A percentile compares a stretch with the other conserved stretches of the same genome.
phyloP scores from a whole-genome alignment of 2,888 invertebrate species.

The Drosophila barbarae region DNA sequence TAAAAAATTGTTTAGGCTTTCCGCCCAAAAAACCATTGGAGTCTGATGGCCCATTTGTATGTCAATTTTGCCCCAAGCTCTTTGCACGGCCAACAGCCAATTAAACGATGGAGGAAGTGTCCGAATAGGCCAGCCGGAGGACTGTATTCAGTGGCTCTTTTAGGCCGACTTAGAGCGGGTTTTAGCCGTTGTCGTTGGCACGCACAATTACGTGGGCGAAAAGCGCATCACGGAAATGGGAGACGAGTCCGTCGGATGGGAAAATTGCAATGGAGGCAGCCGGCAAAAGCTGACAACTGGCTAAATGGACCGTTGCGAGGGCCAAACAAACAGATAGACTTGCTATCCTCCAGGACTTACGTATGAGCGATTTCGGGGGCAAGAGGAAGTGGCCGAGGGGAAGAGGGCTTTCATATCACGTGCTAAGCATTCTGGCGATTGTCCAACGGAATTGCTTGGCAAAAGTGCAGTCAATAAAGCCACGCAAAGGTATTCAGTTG shows the following conservation, averaged over 20 bases:
- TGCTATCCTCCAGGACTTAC: slow-evolving; percentile 6
- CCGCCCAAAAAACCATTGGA: not conserved
- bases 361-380: slow-evolving; percentile 8
- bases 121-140: not conserved
- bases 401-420: slow-evolving; percentile 19
- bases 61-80: slow-evolving; percentile 3
- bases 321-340: slow-evolving; percentile 25
- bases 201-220: slow-evolving; percentile 60
- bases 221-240: slow-evolving; percentile 42
- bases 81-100: slow-evolving; percentile 14
- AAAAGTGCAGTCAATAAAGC: slow-evolving; percentile 12
- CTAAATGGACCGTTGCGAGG: slow-evolving; percentile 22
- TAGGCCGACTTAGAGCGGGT: slow-evolving; percentile 22
- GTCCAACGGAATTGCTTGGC: slow-evolving; percentile 7
- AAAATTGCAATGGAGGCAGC: slow-evolving; percentile 21
- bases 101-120: slow-evolving; percentile 12
- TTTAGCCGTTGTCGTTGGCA: slow-evolving; percentile 43
- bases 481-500: not conserved
- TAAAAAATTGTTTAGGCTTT: not conserved
- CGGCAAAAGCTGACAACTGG: slow-evolving; percentile 26
- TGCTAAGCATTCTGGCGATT: slow-evolving; percentile 19
- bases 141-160: slow-evolving; percentile 22
- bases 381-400: not conserved
- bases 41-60: slow-evolving; percentile 5
- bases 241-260: slow-evolving; percentile 21